Conservation (phyloP, 2,113 vertebrate genomes). For the Macrotus californicus region DNA sequence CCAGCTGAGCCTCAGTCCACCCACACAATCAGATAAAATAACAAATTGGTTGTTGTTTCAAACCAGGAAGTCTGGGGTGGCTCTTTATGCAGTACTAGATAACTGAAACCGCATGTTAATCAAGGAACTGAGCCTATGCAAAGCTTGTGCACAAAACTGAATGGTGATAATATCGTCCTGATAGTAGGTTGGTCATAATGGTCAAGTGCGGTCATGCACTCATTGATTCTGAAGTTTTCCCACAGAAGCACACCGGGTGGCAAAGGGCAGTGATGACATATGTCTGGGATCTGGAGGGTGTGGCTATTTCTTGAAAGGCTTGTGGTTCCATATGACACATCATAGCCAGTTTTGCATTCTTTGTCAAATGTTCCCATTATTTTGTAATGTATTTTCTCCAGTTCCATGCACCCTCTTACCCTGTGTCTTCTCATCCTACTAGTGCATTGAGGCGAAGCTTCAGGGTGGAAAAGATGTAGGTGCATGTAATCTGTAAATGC, state of each 20-base stretch:
- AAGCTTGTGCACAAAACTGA: background rate
- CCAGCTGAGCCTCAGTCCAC: slow-evolving; percentile 5
- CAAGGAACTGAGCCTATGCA: background rate
- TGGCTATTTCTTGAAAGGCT: background rate
- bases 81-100: background rate
- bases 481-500: background rate
- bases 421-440: background rate
- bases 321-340: background rate
- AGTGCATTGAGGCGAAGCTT: background rate
- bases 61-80: background rate
- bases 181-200: background rate
- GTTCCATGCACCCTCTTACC: background rate
- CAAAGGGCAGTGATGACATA: background rate
- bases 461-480: background rate
- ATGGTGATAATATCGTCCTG: background rate
- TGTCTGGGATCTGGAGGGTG: background rate
- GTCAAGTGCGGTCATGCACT: background rate
- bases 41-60: background rate
- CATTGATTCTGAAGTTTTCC: background rate
- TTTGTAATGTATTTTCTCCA: slow-evolving; percentile 1
- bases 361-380: background rate
- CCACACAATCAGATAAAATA: background rate
- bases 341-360: background rate
- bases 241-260: background rate
- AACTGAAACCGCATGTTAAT: background rate